A percentile compares a stretch with the other conserved stretches of the same genome.
Evolutionary conservation across 2,888 invertebrate species (phyloP).

Genomic region (Smittia sp.): DNA sequence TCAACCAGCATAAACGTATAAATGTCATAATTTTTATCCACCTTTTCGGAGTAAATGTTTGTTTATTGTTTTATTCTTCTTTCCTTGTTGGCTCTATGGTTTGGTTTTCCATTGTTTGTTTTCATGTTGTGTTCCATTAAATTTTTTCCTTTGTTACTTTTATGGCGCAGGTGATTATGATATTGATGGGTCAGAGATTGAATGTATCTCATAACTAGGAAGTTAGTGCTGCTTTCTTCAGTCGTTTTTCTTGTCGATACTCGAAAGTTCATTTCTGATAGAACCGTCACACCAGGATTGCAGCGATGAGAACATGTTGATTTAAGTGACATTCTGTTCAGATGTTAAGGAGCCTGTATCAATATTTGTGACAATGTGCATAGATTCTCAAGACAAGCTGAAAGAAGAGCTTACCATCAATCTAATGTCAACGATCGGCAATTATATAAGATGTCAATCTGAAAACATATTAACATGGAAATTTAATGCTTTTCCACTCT

Average conservation of each 20-base stretch:
- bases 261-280: no score
- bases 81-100: neutral
- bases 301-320: no score
- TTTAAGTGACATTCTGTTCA: no score
- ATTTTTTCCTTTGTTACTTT: neutral
- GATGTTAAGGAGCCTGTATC: no score
- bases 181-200: neutral
- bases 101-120: neutral
- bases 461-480: no score
- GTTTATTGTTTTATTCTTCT: conserved; percentile 26
- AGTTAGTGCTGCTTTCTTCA: neutral
- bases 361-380: no score
- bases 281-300: no score
- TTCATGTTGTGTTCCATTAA: conserved; percentile 24
- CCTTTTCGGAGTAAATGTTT: conserved; percentile 36
- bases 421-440: no score
- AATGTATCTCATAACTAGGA: neutral
- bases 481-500: no score
- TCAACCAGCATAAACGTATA: conserved; percentile 20
- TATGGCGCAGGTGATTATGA: conserved; percentile 8
- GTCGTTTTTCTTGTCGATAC: neutral
- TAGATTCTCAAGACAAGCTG: no score
- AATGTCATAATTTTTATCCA: conserved; percentile 41
- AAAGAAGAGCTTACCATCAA: no score
- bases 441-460: no score